Evolutionary conservation across 2,888 invertebrate species (phyloP).

Genomic region (Sipunculus nudus): DNA sequence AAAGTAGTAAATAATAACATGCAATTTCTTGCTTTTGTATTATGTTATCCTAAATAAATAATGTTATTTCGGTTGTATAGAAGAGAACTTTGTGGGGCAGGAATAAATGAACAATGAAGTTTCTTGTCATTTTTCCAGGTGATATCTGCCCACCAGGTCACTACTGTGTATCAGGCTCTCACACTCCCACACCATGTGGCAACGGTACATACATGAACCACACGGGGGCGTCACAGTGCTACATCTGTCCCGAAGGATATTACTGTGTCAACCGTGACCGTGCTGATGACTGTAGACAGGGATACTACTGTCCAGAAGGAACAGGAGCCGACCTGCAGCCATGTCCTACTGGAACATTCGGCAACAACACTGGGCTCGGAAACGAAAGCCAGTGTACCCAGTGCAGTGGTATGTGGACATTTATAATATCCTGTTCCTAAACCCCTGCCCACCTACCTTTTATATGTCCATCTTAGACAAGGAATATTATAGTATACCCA

Average conservation of each 20-base stretch:
- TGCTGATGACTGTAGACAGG: slow-evolving; percentile 56
- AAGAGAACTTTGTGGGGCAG: no score
- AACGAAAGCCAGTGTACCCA: slow-evolving; percentile 52
- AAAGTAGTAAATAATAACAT: no score
- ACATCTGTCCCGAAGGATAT: slow-evolving; percentile 57
- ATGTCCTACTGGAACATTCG: slow-evolving; percentile 58
- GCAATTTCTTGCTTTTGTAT: no score
- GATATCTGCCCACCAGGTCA: slow-evolving; percentile 57
- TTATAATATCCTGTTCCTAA: neutral
- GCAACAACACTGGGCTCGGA: slow-evolving; percentile 53
- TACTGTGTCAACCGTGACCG: slow-evolving; percentile 58
- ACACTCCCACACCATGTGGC: slow-evolving; percentile 48
- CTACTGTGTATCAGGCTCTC: slow-evolving; percentile 54
- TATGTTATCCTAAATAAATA: no score
- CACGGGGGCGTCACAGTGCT: slow-evolving; percentile 54
- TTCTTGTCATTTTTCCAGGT: slow-evolving; percentile 47
- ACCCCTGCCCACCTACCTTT: no score
- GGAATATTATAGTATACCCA: no score
- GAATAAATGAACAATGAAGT: no score
- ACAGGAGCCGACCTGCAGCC: slow-evolving; percentile 58
- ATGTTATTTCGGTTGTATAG: no score
- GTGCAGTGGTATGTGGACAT: slow-evolving; percentile 52
- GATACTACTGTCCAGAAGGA: slow-evolving; percentile 60
- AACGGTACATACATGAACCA: slow-evolving; percentile 62
- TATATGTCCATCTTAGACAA: no score